Base-by-base conservation (phyloP, 2,888 invertebrate genomes). In the Meteorus cinctellus region DNA sequence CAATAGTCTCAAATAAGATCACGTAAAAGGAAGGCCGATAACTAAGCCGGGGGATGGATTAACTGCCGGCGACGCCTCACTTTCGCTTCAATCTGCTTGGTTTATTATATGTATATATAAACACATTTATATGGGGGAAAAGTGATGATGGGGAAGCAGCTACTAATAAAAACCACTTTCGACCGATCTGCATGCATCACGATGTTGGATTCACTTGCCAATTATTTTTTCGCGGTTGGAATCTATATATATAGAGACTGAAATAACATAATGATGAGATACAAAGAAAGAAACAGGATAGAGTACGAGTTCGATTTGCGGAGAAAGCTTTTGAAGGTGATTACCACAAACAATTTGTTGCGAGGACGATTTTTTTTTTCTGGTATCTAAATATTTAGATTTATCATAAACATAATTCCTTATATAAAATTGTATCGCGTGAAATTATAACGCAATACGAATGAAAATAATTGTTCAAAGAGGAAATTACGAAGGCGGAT, bases 131-230 rank as follows among this genome's bases (percentile, higher is more conserved):
- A 24, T 12, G 12, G 2, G 12, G 8, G 8, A 41, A 41, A 41
- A 51, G 24, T n/a, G 12, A 69, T 24, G 10, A 55, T 27, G 48
- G 71, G 14, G 34, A 41, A 41, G 8, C 69, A 67, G 69, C 59
- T 66, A 75, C 71, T 77, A 75, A 77, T 75, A 66, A 77, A 62
- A 62, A 41, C 41, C 41, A 65, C 65, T 65, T 65, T 65, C 65
- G 12, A 65, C 24, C 16, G 19, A 65, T 65, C 65, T 70, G 68
- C 36, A 71, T 63, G 62, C 72, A 55, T 75, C 74, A 48, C 69
- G 78, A 78, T 75, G 78, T 79, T 81, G 83, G 83, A 81, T 84
- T 82, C 82, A 82, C 81, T 79, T 72, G 79, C 75, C 80, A 75
- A 80, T 76, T 81, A 80, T 78, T 67, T 77, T 72, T 77, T 68